phyloP scores from a whole-genome alignment of 2,113 vertebrate species.

The Rhynchomys soricoides region DNA sequence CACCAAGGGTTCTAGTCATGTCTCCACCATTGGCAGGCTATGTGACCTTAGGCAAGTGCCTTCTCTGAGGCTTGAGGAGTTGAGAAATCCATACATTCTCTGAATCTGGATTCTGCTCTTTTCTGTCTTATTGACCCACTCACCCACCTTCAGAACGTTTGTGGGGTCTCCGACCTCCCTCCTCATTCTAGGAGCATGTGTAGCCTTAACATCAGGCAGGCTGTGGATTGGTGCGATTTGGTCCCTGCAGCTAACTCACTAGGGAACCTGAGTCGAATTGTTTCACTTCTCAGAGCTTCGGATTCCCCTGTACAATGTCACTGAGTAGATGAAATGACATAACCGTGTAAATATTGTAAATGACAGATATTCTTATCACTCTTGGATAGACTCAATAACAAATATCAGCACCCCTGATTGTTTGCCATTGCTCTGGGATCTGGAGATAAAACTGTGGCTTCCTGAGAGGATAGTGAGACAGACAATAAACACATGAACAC shows the following conservation, averaged over 20 bases:
- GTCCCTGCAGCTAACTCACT: not conserved
- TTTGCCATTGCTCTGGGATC: not conserved
- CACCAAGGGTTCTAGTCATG: not conserved
- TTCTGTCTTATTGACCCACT: not conserved
- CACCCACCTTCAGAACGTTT: not conserved
- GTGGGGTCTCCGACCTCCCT: not conserved
- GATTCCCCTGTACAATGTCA: not conserved
- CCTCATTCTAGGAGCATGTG: not conserved
- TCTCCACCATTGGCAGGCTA: not conserved
- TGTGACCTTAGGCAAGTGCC: not conserved
- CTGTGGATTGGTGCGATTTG: not conserved
- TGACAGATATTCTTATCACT: not conserved
- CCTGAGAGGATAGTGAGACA: not conserved
- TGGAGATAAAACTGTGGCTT: not conserved
- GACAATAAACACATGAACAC: not conserved
- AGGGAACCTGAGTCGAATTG: not conserved
- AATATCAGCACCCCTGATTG: not conserved
- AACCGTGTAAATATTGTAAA: not conserved
- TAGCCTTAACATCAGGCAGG: not conserved
- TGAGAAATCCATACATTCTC: too few relatives aligned
- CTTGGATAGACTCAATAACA: not conserved
- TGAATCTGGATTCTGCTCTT: too few relatives aligned
- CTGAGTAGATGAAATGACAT: not conserved
- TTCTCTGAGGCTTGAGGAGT: not conserved
- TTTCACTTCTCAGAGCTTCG: not conserved